Evolutionary conservation across 2,888 invertebrate genomes (phyloP), one percentile per base, ranked within the genome.

Genomic region (Morinoia aosen): DNA sequence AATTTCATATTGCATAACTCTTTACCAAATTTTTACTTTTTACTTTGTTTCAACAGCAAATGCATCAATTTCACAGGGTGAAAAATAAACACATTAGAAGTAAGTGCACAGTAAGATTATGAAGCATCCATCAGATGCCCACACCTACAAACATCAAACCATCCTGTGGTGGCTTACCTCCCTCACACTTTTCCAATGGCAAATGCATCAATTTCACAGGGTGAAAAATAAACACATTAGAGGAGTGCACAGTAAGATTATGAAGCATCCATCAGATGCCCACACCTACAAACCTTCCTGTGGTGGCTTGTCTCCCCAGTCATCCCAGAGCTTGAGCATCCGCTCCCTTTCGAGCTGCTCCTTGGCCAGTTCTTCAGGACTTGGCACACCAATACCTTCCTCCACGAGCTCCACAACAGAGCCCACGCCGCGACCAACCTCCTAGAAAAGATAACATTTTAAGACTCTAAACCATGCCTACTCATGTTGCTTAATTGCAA

Each of bases 351-450:
- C 95, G 1, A 91, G 97, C 96, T 97, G 97, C 88, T 97, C 97
- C 96, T 97, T 97, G 0, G 98, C 98, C 95, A 99, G 97, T 97
- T 98, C 98, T 97, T 98, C 98, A 0, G 99, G 98, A 97, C 98
- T 98, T 0, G 99, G 98, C 0, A 98, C 98, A 7, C 99, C 99
- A 76, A 99, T 98, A 33, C 98, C 98, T 90, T 98, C 98, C 97
- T 99, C 99, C 33, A 98, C 97, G 7, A 97, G 97, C 96, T 97
- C 97, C 96, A 99, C 97, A 25, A 98, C 98, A 95, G 98, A 98
- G 96, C 98, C 98, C 96, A 99, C 97, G 7, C 99, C 98, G 97
- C 99, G 98, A 88, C 98, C 98, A 64, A 99, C 98, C 97, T 98
- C 98, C 96, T 97, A 98, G 7, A 90, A 48, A 48, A 90, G 76